Evolutionary conservation across 2,888 invertebrate genomes (phyloP), one percentile per base, ranked within the genome.

Genomic region (Athripsodes cinereus): DNA sequence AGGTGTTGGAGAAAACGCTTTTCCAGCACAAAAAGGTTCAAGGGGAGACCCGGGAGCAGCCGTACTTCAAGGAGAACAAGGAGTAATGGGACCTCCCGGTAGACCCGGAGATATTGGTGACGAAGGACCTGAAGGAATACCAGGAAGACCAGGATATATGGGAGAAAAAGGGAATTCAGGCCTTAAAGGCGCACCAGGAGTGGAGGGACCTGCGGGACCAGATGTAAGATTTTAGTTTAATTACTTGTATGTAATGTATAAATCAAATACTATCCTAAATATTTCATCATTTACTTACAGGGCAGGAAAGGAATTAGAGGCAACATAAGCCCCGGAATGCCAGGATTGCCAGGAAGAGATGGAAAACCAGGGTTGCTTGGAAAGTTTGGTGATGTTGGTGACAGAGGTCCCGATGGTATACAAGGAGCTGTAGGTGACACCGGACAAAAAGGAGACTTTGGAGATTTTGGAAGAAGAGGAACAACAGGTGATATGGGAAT

Each of bases 371-470:
- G 62, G n/a, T 31, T 5, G 13, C 16, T 22, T 1, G 62, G 62
- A 11, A 26, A 22, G 21, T 51, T 48, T 16, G 61, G 78, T 53
- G 68, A 72, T 6, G 72, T 72, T 35, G 83, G 83, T 8, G 66
- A 53, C 0, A 65, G 69, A 66, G 84, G 84, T 47, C 50, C 55
- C 0, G 64, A 71, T 66, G 72, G 83, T 63, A 51, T 69, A 31
- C 66, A 65, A 62, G 69, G 84, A 69, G 67, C 69, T 55, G 51
- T 62, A 1, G 85, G 85, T 2, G 71, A 68, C 18, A 72, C 74
- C 56, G 85, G 86, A 55, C 69, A 71, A 53, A 81, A 81, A 67
- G 88, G 88, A 58, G 78, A 80, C 61, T 71, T 72, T 52, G 72
- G 74, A 51, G 67, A 67, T 20, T 64, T 66, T 22, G 76, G 75